Base-by-base conservation (phyloP, 2,888 invertebrate species). In the Tridacna gigas region DNA sequence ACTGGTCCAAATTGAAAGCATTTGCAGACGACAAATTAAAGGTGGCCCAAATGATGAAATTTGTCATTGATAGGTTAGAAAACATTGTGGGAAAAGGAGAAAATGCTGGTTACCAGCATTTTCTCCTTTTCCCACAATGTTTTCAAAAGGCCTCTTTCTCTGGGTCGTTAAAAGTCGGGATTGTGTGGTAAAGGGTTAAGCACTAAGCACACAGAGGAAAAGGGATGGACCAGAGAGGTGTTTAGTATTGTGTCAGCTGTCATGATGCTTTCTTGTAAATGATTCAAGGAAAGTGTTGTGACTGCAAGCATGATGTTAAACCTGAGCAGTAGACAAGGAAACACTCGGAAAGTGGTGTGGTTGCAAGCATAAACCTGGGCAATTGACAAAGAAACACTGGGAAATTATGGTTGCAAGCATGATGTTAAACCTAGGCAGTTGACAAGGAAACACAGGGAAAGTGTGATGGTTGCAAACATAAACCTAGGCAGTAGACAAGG, bases 231-330 rank as follows among this genome's bases (percentile, higher is more conserved):
- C 37, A 22, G 65, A 65, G 22, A 65, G 13, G 15, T 28, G 28
- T 15, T 15, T 65, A 25, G 13, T 9, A 26, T 80, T 74, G 48
- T 84, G 48, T 90, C 92, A 92, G 92, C 92, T 92, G 92, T 92
- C 90, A 91, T 88, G 92, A 92, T 92, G 92, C 92, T 92, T 92
- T 92, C 91, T 91, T 91, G 81, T 90, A 66, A 25, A 28, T 26
- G 65, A 74, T 13, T 69, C 71, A 45, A 89, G 86, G 92, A 90
- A 88, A 89, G 77, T 82, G 79, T 91, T 82, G 60, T 77, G 82
- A 90, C 89, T 78, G 88, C 84, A 92, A n/a, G 3, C 63, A 63
- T 25, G 25, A 77, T 74, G 48, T 74, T 73, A 60, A 74, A 37
- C 37, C 37, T 37, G 7, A 37, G 37, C 37, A 37, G 37, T 37